Evolutionary conservation across 2,113 vertebrate genomes (phyloP), one percentile per base, ranked within the genome.

Genomic region (Bos javanicus): DNA sequence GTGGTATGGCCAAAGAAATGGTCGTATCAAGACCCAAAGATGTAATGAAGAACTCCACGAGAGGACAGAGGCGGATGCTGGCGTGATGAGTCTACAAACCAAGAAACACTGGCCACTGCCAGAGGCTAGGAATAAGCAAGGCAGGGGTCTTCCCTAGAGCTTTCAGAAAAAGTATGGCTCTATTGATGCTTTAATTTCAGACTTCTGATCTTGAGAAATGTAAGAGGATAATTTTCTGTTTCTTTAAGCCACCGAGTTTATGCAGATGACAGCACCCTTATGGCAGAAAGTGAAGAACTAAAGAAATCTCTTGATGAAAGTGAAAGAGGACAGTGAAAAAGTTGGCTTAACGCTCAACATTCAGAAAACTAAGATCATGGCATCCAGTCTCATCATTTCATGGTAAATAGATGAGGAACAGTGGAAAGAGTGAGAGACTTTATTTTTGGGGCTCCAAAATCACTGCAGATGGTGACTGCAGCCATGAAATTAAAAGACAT

Each of bases 11-110:
- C 26, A 30, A 80, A 78, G 26, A 17, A 48, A 36, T 78, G 52
- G 28, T 33, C 10, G 19, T 28, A 11, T 14, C 76, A 74, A 76
- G 88, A 91, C 39, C 57, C 48, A 48, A 28, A 74, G 87, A 84
- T 7, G 46, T 15, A 52, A 60, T 25, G 7, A 16, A 81, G 43
- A 54, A 64, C 1, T 1, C 2, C 6, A 0, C 3, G 0, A 56
- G 12, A 78, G 9, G 39, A 33, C 7, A 26, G 30, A 84, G 54
- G 48, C 14, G 50, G 48, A 19, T 30, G 36, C 1, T 33, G 30
- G 28, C 21, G 23, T 23, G 76, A 30, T 33, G 25, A 10, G 52
- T 16, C 17, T 39, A 39, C 1, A 57, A 81, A 71, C 28, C 28
- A 33, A 52, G 60, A 21, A 74, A 43, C n/a, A 23, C 9, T 16